Base-by-base conservation (phyloP, 2,888 invertebrate species). In the Ochropacha duplaris region DNA sequence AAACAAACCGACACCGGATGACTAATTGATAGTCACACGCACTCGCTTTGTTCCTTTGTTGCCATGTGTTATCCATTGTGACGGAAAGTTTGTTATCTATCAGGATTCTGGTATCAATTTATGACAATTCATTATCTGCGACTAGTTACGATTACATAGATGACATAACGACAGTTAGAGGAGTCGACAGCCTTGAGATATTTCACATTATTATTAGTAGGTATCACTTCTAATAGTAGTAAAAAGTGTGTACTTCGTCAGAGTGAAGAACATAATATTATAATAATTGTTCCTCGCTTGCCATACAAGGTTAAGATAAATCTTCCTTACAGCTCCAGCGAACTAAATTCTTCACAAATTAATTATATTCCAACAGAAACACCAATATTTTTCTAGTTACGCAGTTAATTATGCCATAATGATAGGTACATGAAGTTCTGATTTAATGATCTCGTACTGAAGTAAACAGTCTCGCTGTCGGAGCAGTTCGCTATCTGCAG, bases 41-140 rank as follows among this genome's bases (percentile, higher is more conserved):
- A 78, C 69, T 76, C 75, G 81, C 90, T 88, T 89, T 89, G 88
- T 90, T 83, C 83, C 86, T 90, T 90, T 90, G 91, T 91, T 79
- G 76, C 72, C 76, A 81, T 69, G 72, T 65, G 71, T 71, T 66
- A 50, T 66, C 65, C 65, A 65, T 65, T 80, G 73, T 75, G 66
- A 56, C 52, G 56, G 62, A 65, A 62, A 51, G 58, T 56, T 60
- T 61, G 52, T 62, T 73, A 74, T 77, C 72, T 60, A 66, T 62
- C 65, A 66, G 73, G 65, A 71, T 71, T 68, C 70, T 58, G 76
- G 78, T 81, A 80, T 65, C 55, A 58, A 60, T 61, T 63, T 44
- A 19, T 56, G 51, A 56, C 62, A 69, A 74, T 71, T 71, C 66
- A 65, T 66, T 78, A 72, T 76, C 76, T 59, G 60, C 5, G 49